A percentile compares a stretch with the other conserved stretches of the same genome.
Conservation (phyloP, 2,797 vertebrate species). For the Ataeniobius toweri region DNA sequence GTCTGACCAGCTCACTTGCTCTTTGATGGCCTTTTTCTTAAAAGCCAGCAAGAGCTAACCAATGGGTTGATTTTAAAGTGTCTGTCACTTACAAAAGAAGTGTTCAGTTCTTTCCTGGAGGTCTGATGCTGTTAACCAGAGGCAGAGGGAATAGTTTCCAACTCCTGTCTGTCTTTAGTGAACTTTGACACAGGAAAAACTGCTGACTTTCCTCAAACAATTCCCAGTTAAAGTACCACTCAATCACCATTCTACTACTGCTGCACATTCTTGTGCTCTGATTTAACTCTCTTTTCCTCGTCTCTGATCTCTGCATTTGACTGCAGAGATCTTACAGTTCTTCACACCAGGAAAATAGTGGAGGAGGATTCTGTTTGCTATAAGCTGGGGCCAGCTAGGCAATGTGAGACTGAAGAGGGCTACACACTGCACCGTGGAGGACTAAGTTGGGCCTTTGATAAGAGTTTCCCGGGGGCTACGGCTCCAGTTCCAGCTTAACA, state of each 20-base stretch:
- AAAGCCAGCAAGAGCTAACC: slow-evolving; percentile 61
- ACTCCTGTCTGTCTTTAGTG: slow-evolving; percentile 39
- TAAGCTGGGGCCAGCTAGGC: slow-evolving; percentile 46
- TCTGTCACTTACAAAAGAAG: slow-evolving; percentile 52
- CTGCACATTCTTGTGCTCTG: slow-evolving; percentile 26
- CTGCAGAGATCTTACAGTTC: slow-evolving; percentile 26
- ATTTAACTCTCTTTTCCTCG: slow-evolving; percentile 15
- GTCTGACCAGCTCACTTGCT: slow-evolving; percentile 44
- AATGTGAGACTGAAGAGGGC: slow-evolving; percentile 53
- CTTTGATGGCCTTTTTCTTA: slow-evolving; percentile 58
- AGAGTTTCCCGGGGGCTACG: slow-evolving; percentile 57
- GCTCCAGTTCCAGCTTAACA: slow-evolving; percentile 73
- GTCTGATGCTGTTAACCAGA: slow-evolving; percentile 38
- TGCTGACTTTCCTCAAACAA: slow-evolving; percentile 31
- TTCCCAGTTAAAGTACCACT: slow-evolving; percentile 50
- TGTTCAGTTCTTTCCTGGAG: slow-evolving; percentile 48
- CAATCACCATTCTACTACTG: slow-evolving; percentile 44
- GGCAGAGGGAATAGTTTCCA: slow-evolving; percentile 43
- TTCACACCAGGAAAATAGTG: slow-evolving; percentile 34
- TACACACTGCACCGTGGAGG: slow-evolving; percentile 45
- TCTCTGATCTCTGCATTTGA: slow-evolving; percentile 48
- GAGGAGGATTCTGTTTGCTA: slow-evolving; percentile 50
- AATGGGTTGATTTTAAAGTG: slow-evolving; percentile 59
- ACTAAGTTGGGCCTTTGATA: slow-evolving; percentile 70
- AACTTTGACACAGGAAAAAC: slow-evolving; percentile 57